Conservation (phyloP, 2,797 vertebrate genomes). For the Poeciliopsis paucimaculata region DNA sequence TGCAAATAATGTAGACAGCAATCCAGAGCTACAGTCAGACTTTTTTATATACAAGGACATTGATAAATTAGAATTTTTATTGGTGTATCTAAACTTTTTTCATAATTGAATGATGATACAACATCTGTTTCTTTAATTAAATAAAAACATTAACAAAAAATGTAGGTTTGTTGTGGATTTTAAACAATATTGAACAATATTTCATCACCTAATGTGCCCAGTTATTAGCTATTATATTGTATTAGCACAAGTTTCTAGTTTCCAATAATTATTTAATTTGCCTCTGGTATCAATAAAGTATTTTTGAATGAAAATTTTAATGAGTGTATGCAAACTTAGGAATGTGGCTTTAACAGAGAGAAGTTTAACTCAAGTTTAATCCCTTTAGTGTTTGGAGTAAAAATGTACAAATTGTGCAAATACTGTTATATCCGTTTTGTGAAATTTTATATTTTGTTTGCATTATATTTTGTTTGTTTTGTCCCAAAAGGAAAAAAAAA, state of each 20-base stretch:
- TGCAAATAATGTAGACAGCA: neutral
- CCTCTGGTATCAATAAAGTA: too few species aligned
- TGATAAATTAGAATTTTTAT: neutral
- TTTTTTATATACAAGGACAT: neutral
- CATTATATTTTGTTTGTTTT: neutral
- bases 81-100: neutral
- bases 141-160: neutral
- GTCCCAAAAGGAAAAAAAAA: neutral
- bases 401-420: neutral
- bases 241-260: neutral
- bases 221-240: too few species aligned
- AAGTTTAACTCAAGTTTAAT: neutral
- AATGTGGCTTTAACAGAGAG: neutral
- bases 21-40: neutral
- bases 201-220: neutral
- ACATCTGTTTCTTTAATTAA: neutral
- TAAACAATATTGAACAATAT: neutral
- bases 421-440: neutral
- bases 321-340: neutral
- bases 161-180: neutral
- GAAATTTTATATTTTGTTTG: neutral
- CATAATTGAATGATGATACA: neutral
- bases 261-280: neutral
- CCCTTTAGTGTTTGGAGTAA: neutral
- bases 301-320: neutral